These are phyloP conservation scores for Buphagus erythrorhynchus DNA, from an alignment of 2,797 vertebrate species.

Conservation along the genomic window DNA sequence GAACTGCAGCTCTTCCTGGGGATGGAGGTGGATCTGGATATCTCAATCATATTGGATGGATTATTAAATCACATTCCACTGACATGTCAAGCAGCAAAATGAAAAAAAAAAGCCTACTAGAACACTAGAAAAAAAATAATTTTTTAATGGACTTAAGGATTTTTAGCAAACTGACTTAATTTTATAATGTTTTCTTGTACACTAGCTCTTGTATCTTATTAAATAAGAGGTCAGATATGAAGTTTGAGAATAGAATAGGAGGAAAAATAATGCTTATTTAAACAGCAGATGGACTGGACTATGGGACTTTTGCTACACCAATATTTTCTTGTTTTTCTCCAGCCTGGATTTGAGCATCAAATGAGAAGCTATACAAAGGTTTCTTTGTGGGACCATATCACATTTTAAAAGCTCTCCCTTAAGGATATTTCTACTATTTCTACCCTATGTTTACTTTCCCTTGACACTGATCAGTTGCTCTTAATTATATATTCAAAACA, in stretches of 20 bases:
- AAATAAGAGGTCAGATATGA: accelerated
- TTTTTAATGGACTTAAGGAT: accelerated
- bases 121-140: neutral
- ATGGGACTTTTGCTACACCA: neutral
- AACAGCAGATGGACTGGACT: neutral
- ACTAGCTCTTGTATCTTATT: neutral
- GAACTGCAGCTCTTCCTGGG: neutral
- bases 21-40: neutral
- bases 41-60: neutral
- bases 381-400: neutral
- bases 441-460: neutral
- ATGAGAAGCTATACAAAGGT: neutral
- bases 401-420: neutral
- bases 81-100: neutral
- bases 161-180: neutral
- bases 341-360: neutral
- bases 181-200: neutral
- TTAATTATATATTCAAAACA: neutral
- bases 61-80: neutral
- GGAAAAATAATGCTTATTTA: neutral
- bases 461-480: neutral
- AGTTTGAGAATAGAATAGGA: neutral
- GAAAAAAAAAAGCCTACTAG: neutral
- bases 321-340: neutral
- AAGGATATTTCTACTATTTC: neutral